Evolutionary conservation across 2,888 invertebrate species (phyloP).

Genomic region (Lasioglossum vierecki): DNA sequence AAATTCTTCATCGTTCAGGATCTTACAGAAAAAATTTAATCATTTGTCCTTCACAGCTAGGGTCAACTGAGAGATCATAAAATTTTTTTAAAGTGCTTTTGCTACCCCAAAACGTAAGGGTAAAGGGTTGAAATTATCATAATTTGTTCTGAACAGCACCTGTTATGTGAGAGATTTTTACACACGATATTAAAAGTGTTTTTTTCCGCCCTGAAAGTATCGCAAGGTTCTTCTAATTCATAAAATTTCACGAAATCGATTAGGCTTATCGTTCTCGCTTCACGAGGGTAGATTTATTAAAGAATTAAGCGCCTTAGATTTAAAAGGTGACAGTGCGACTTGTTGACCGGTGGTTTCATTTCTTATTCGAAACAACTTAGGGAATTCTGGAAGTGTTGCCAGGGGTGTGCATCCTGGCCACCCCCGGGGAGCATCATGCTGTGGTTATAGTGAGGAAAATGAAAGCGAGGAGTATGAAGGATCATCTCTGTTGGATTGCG

Average conservation of each 20-base stretch:
- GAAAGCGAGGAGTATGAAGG: neutral
- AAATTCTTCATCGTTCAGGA: too few relatives aligned
- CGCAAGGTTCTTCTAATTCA: too few relatives aligned
- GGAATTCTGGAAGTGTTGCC: neutral
- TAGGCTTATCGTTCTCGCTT: too few relatives aligned
- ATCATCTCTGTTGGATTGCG: neutral
- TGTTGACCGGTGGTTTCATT: neutral
- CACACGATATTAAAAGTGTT: neutral
- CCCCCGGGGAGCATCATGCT: neutral
- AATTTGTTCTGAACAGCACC: neutral
- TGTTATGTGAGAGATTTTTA: neutral
- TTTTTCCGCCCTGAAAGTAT: neutral
- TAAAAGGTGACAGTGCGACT: neutral
- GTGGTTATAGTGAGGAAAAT: neutral
- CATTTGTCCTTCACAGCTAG: too few relatives aligned
- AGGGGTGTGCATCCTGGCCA: neutral
- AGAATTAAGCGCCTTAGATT: neutral
- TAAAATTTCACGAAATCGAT: too few relatives aligned
- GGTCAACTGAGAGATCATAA: too few relatives aligned
- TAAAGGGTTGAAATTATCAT: neutral
- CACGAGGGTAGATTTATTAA: neutral
- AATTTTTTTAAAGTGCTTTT: too few relatives aligned
- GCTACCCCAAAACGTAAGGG: too few relatives aligned
- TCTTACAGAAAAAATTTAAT: too few relatives aligned
- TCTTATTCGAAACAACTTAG: neutral